phyloP scores from a whole-genome alignment of 2,113 vertebrate genomes.

The Nymphicus hollandicus region DNA sequence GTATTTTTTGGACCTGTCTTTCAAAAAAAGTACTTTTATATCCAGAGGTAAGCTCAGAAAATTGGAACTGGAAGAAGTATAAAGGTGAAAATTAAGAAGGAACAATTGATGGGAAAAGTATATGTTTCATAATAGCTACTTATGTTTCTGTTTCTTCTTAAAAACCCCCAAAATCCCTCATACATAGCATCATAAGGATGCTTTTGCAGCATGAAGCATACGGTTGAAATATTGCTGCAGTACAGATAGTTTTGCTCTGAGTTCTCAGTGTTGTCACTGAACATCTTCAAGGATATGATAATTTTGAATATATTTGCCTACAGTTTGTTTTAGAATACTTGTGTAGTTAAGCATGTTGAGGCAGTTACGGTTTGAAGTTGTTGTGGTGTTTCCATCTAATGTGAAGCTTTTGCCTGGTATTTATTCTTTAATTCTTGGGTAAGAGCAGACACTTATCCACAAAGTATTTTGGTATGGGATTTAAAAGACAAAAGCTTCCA shows the following conservation, averaged over 20 bases:
- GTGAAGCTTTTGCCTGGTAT: background rate
- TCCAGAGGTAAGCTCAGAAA: background rate
- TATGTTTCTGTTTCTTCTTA: background rate
- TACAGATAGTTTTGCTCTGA: background rate
- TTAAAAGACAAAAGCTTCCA: background rate
- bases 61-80: background rate
- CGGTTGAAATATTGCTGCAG: background rate
- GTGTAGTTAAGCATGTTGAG: conserved; percentile 10
- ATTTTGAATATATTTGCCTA: background rate
- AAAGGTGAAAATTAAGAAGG: background rate
- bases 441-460: background rate
- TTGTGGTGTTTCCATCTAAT: background rate
- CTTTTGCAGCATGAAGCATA: background rate
- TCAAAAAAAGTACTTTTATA: background rate
- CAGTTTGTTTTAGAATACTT: conserved; percentile 11
- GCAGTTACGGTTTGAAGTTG: background rate
- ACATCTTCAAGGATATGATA: conserved; percentile 1
- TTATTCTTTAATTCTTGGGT: background rate
- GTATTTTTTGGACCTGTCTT: background rate
- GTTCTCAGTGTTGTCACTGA: background rate
- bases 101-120: background rate
- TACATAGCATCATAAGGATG: background rate
- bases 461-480: background rate
- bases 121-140: background rate
- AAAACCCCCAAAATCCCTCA: background rate